A percentile compares a stretch with the other conserved stretches of the same genome.
These are phyloP conservation scores for Limnephilus auricula DNA, from an alignment of 2,888 invertebrate species.

Conservation along the genomic window DNA sequence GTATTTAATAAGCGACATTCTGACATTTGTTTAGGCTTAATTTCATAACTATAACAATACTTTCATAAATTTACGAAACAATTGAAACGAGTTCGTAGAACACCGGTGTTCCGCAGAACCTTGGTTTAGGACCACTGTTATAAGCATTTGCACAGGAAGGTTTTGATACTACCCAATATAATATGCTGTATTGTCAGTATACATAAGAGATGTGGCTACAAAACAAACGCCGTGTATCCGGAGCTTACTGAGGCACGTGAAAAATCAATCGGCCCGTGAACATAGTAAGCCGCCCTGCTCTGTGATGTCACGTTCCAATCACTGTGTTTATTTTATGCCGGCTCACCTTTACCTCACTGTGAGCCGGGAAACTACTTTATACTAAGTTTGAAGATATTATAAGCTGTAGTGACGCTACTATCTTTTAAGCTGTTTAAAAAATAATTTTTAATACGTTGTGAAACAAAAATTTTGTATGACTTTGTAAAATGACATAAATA, in stretches of 20 bases:
- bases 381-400: not conserved
- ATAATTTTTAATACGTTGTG: no score
- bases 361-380: not conserved
- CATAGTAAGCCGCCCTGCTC: slow-evolving; percentile 5
- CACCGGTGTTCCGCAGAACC: not conserved
- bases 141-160: not conserved
- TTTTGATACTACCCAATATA: not conserved
- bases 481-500: no score
- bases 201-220: not conserved
- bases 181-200: not conserved
- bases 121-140: not conserved
- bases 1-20: no score
- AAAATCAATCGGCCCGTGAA: slow-evolving; percentile 13
- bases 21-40: not conserved
- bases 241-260: not conserved
- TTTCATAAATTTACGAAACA: not conserved
- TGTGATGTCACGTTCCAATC: slow-evolving; percentile 31
- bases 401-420: no score
- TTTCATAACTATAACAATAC: not conserved
- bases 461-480: no score
- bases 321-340: slow-evolving; percentile 2
- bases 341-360: no score
- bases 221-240: not conserved
- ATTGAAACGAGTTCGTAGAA: not conserved
- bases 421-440: not conserved